These are phyloP conservation scores for Vimba vimba DNA, from an alignment of 2,113 vertebrate species.

Conservation along the genomic window DNA sequence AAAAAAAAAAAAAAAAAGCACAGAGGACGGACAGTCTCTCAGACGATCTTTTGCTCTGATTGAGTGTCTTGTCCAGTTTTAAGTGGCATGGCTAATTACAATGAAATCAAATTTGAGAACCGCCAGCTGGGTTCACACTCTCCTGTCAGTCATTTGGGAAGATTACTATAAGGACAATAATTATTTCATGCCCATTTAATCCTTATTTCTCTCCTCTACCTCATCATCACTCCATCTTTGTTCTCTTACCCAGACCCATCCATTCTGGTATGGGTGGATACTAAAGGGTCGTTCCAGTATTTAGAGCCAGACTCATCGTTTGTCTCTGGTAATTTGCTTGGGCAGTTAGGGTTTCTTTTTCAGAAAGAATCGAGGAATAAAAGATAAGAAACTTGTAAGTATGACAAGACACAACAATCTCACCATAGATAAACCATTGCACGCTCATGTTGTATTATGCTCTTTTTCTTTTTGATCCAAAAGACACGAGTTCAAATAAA, in stretches of 20 bases:
- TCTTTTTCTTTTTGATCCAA: not conserved
- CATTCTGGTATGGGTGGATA: not conserved
- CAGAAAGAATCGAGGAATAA: not conserved
- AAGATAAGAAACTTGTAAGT: not conserved
- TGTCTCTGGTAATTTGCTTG: conserved; percentile 14
- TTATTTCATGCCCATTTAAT: conserved; percentile 27
- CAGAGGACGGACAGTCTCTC: not conserved
- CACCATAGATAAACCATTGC: not conserved
- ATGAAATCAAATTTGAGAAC: conserved; percentile 35
- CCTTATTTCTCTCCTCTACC: not conserved
- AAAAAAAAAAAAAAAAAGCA: not conserved
- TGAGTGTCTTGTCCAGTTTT: not conserved
- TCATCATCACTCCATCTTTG: not conserved
- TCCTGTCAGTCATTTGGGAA: conserved; percentile 61
- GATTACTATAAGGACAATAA: conserved; percentile 59
- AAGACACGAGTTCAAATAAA: not conserved
- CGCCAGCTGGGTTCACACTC: conserved; percentile 44
- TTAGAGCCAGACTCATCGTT: not conserved
- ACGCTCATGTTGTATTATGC: not conserved
- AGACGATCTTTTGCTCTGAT: not conserved
- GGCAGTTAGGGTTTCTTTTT: not conserved
- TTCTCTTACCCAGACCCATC: not conserved
- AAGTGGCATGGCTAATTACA: conserved; percentile 39
- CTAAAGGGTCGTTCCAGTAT: not conserved
- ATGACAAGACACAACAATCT: not conserved